Percentiles rank a stretch among this genome's conserved stretches.
Conservation (phyloP, 2,888 invertebrate species). For the Alloplasta piceator region DNA sequence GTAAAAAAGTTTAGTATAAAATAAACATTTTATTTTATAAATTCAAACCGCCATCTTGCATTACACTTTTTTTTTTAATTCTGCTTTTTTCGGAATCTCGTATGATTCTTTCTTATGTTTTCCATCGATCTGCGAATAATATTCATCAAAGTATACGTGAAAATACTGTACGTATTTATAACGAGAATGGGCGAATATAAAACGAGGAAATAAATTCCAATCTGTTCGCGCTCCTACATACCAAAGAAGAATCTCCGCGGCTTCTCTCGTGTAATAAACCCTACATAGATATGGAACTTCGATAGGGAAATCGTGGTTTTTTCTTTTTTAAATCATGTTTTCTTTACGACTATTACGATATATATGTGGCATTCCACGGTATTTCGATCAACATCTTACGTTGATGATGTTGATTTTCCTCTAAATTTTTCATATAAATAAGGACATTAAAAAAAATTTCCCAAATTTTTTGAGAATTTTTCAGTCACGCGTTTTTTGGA, state of each 20-base stretch:
- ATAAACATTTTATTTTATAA: too few relatives aligned
- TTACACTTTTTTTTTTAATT: too few relatives aligned
- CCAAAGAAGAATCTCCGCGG: constrained; percentile 1
- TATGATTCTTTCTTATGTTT: not conserved
- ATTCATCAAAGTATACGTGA: not conserved
- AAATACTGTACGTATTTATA: not conserved
- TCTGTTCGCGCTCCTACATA: constrained; percentile 12
- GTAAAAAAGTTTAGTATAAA: too few relatives aligned
- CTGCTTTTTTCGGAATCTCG: too few relatives aligned
- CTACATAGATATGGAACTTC: not conserved
- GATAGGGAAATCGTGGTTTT: constrained; percentile 52
- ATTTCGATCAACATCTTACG: not conserved
- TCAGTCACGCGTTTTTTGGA: too few relatives aligned
- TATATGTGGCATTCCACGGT: too few relatives aligned
- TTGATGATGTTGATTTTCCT: too few relatives aligned
- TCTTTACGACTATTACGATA: constrained; percentile 29
- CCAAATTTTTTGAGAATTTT: too few relatives aligned
- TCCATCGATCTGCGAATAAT: not conserved
- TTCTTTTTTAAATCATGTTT: too few relatives aligned
- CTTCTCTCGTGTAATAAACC: constrained; percentile 13
- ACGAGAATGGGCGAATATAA: not conserved
- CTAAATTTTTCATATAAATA: too few relatives aligned
- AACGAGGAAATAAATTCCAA: constrained; percentile 31
- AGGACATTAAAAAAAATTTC: too few relatives aligned
- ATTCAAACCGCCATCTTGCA: too few relatives aligned